Percentiles rank a stretch among this genome's conserved stretches.
These are phyloP conservation scores for Kryptolebias ocellatus DNA, from an alignment of 2,797 vertebrate species.

Conservation along the genomic window DNA sequence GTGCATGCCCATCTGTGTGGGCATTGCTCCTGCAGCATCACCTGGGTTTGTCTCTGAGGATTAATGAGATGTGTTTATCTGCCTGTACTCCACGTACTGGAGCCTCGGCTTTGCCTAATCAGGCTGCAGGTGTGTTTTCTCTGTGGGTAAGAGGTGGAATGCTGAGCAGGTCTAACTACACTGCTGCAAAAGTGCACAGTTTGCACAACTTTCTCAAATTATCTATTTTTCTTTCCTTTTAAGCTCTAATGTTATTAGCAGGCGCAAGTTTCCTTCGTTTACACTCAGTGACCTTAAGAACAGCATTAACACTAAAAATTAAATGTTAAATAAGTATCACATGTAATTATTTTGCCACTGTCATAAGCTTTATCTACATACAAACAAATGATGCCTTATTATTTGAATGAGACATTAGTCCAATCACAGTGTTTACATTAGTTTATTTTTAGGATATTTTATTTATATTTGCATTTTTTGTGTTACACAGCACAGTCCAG, in stretches of 20 bases:
- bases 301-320: not conserved
- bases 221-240: not conserved
- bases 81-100: conserved; percentile 11
- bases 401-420: too few species aligned
- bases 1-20: not conserved
- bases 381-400: too few species aligned
- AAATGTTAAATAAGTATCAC: not conserved
- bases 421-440: too few species aligned
- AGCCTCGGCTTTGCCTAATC: conserved; percentile 28
- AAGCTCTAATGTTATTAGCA: conserved; percentile 12
- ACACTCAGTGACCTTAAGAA: conserved; percentile 13
- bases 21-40: conserved; percentile 13
- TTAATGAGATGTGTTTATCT: conserved; percentile 60
- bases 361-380: too few species aligned
- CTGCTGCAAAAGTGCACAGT: conserved; percentile 7
- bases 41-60: conserved; percentile 34
- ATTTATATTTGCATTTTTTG: too few species aligned
- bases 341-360: too few species aligned
- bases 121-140: conserved; percentile 29
- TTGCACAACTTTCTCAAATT: conserved; percentile 13
- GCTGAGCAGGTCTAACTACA: conserved; percentile 7
- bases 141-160: conserved; percentile 13
- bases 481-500: too few species aligned
- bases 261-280: conserved; percentile 24
- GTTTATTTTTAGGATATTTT: too few species aligned